Evolutionary conservation across 2,113 vertebrate genomes (phyloP).

Genomic region (Butorides virescens): DNA sequence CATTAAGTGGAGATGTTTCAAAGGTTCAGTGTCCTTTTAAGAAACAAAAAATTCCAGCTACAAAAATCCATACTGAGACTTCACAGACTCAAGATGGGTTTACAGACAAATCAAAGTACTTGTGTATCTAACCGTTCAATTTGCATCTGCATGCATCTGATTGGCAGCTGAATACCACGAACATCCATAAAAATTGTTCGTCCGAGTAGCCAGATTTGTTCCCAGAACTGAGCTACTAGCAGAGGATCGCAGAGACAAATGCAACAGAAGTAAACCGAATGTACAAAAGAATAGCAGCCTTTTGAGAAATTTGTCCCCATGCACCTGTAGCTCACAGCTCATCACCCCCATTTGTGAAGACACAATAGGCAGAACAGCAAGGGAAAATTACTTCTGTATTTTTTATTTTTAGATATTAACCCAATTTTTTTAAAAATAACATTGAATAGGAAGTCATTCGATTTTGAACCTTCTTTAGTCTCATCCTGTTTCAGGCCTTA

Average conservation of each 20-base stretch:
- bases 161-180: background rate
- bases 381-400: background rate
- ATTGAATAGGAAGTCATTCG: background rate
- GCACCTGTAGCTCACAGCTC: constrained; percentile 1
- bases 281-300: background rate
- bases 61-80: background rate
- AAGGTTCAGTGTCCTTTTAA: background rate
- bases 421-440: background rate
- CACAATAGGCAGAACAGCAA: constrained; percentile 5
- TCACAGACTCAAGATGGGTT: background rate
- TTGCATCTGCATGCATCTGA: constrained; percentile 32
- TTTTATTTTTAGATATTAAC: background rate
- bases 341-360: constrained; percentile 31
- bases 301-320: background rate
- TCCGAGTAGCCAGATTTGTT: background rate
- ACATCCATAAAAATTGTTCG: background rate
- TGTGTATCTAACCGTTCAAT: background rate
- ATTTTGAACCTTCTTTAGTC: background rate
- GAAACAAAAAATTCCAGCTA: background rate
- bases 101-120: constrained; percentile 29
- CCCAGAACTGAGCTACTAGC: background rate
- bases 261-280: background rate
- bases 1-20: background rate
- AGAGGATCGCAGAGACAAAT: background rate
- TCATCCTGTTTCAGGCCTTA: background rate